A percentile compares a stretch with the other conserved stretches of the same genome.
Conservation (phyloP, 2,113 vertebrate species). For the Nycticorax nycticorax region DNA sequence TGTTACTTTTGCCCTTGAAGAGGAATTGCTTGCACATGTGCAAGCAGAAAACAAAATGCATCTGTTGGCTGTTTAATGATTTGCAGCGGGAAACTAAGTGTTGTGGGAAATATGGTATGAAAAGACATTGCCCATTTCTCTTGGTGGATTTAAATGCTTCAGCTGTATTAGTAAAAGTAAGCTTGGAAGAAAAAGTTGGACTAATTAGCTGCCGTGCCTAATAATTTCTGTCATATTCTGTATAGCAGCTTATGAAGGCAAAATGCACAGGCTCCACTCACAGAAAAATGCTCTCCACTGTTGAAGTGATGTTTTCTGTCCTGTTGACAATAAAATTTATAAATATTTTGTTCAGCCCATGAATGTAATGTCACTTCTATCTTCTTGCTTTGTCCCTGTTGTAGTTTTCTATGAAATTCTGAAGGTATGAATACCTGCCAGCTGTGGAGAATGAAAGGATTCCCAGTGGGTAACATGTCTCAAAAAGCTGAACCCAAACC, state of each 20-base stretch:
- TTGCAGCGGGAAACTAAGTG: constrained; percentile 56
- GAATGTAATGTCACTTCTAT: background rate
- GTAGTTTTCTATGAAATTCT: background rate
- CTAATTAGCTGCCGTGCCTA: constrained; percentile 56
- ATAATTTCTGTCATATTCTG: constrained; percentile 48
- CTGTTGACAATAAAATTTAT: background rate
- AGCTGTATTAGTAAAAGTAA: constrained; percentile 50
- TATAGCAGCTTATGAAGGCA: constrained; percentile 27
- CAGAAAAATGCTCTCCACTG: background rate
- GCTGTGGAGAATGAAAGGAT: background rate
- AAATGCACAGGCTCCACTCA: constrained; percentile 1
- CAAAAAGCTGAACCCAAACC: background rate
- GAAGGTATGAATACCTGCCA: background rate
- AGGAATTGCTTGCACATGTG: constrained; percentile 53
- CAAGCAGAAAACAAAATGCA: constrained; percentile 53
- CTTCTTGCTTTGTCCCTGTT: background rate
- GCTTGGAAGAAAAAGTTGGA: constrained; percentile 45
- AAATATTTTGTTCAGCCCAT: background rate
- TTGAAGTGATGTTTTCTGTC: background rate
- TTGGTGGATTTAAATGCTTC: constrained; percentile 61
- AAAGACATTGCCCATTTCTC: constrained; percentile 64
- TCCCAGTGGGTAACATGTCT: background rate
- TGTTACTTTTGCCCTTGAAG: constrained; percentile 61
- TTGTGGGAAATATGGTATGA: constrained; percentile 65
- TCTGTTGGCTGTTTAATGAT: constrained; percentile 67